These are phyloP conservation scores for Pelusios castaneus DNA, from an alignment of 2,113 vertebrate genomes.

Conservation along the genomic window DNA sequence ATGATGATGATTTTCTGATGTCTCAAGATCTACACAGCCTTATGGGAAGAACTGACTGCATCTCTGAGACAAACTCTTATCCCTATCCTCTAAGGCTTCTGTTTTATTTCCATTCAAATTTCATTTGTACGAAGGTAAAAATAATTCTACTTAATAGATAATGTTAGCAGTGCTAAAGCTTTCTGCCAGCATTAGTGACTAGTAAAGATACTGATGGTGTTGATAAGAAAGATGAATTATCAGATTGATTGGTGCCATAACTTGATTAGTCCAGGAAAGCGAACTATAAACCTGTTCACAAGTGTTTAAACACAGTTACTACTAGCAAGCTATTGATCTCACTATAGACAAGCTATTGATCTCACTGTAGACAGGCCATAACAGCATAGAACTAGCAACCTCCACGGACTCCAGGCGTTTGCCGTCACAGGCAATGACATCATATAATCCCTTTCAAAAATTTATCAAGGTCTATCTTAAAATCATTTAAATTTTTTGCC, in stretches of 20 bases:
- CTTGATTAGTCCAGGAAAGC: background rate
- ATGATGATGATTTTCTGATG: background rate
- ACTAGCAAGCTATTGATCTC: background rate
- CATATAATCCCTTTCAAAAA: too few species aligned
- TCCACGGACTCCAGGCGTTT: too few species aligned
- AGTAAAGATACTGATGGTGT: background rate
- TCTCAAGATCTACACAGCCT: accelerated
- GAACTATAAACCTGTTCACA: background rate
- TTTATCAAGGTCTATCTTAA: too few species aligned
- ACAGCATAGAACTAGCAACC: too few species aligned
- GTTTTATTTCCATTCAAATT: conserved; percentile 8
- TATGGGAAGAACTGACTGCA: background rate
- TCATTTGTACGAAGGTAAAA: background rate
- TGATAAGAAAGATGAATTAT: background rate
- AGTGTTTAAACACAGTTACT: accelerated
- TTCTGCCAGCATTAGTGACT: background rate
- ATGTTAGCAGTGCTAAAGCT: background rate
- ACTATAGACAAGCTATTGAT: background rate
- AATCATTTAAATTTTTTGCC: too few species aligned
- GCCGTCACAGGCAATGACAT: too few species aligned
- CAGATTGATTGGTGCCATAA: background rate
- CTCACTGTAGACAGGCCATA: accelerated
- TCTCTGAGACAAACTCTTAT: background rate
- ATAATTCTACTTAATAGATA: background rate
- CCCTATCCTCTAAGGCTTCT: too few species aligned